These are phyloP conservation scores for Rhinogobio ventralis DNA, from an alignment of 2,797 vertebrate genomes.

Conservation along the genomic window DNA sequence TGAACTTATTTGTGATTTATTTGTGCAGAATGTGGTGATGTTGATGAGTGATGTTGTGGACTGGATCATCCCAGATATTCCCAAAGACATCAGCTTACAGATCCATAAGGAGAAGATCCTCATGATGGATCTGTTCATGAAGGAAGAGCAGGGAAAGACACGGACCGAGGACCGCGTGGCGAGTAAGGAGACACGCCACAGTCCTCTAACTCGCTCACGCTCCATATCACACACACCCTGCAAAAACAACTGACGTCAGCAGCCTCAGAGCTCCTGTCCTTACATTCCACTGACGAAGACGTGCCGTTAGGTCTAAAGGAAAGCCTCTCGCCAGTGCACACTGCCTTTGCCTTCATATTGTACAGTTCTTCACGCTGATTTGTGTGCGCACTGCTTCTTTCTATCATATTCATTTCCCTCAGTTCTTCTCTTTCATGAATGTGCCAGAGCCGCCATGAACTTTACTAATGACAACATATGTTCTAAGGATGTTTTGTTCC, in stretches of 20 bases:
- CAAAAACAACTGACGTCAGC: slow-evolving; percentile 64
- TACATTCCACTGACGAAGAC: slow-evolving; percentile 27
- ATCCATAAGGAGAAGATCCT: slow-evolving; percentile 96
- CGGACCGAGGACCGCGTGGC: slow-evolving; percentile 76
- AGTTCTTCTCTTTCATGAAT: neutral
- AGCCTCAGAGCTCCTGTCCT: neutral
- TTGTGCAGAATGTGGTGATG: slow-evolving; percentile 93
- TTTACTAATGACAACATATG: neutral
- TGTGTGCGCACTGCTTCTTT: neutral
- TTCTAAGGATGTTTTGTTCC: neutral
- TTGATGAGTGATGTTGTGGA: slow-evolving; percentile 98
- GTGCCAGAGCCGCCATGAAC: neutral
- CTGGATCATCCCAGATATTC: slow-evolving; percentile 99
- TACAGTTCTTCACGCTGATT: neutral
- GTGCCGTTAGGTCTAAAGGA: neutral
- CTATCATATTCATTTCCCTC: neutral
- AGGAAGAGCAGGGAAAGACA: slow-evolving; percentile 93
- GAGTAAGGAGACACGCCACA: slow-evolving; percentile 43
- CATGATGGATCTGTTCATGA: slow-evolving; percentile 95
- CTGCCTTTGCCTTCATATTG: neutral
- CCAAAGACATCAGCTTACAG: slow-evolving; percentile 96
- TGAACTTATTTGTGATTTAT: neutral
- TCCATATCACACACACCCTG: slow-evolving; percentile 62
- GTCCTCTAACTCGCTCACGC: slow-evolving; percentile 67
- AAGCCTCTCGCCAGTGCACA: neutral